Evolutionary conservation across 1,140 invertebrate genomes (phyloP).

Genomic region (Nasonia vitripennis): DNA sequence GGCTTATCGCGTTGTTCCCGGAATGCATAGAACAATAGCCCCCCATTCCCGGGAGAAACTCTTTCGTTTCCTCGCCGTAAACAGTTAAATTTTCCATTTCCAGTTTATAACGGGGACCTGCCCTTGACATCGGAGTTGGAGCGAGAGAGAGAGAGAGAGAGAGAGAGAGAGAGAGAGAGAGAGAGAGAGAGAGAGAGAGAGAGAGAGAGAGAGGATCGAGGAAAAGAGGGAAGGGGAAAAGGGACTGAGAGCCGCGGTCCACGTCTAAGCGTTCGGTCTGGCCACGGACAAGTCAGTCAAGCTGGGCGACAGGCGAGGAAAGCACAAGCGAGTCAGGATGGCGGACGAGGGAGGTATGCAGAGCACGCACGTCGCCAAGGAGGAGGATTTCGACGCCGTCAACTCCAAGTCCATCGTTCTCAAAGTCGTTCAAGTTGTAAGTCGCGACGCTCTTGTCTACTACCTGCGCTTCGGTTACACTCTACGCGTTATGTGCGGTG

Average conservation of each 20-base stretch:
- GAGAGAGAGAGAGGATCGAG: too few relatives aligned
- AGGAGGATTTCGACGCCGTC: constrained; percentile 59
- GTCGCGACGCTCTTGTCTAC: constrained; percentile 45
- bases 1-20: constrained; percentile 37
- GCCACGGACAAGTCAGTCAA: constrained; percentile 61
- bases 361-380: constrained; percentile 65
- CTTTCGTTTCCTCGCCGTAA: neutral
- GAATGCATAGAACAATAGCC: constrained; percentile 14
- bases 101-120: constrained; percentile 38
- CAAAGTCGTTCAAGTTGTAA: constrained; percentile 74
- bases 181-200: too few relatives aligned
- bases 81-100: constrained; percentile 36
- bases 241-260: neutral
- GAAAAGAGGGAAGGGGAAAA: constrained; percentile 35
- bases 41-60: neutral
- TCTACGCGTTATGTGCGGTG: too few relatives aligned
- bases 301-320: constrained; percentile 72
- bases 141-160: too few relatives aligned
- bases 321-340: constrained; percentile 72
- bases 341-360: constrained; percentile 66
- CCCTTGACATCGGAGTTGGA: constrained; percentile 35
- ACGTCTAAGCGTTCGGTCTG: neutral
- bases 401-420: constrained; percentile 64
- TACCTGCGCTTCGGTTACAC: too few relatives aligned
- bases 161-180: too few relatives aligned